Conservation (phyloP, 1,140 invertebrate genomes). For the Drosophila asahinai region DNA sequence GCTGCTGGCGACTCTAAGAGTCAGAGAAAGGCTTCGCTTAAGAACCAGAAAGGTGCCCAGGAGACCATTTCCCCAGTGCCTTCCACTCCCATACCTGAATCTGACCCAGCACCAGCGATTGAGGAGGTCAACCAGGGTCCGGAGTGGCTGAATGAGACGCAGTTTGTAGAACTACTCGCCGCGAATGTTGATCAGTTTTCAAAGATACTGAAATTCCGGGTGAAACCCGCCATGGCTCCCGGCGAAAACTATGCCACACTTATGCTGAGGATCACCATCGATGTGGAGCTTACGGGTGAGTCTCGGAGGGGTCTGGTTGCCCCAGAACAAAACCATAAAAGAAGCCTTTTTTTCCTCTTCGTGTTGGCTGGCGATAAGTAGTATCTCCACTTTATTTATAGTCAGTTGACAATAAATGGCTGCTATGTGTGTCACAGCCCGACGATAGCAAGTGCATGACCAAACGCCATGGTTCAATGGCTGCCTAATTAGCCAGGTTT, state of each 20-base stretch:
- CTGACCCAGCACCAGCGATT: neutral
- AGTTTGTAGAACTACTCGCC: constrained; percentile 83
- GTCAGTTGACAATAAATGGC: constrained; percentile 2
- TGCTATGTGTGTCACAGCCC: constrained; percentile 3
- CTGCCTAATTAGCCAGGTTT: constrained; percentile 3
- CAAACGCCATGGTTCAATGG: neutral
- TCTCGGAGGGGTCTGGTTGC: neutral
- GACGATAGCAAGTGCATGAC: constrained; percentile 1
- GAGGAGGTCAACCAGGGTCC: constrained; percentile 48
- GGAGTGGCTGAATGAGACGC: constrained; percentile 85
- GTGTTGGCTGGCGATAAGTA: constrained; percentile 5
- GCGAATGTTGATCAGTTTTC: constrained; percentile 71
- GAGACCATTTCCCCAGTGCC: constrained; percentile 2
- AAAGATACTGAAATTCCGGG: constrained; percentile 60
- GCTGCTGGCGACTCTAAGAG: neutral
- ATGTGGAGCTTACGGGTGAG: constrained; percentile 66
- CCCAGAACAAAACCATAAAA: neutral
- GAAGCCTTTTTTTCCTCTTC: neutral
- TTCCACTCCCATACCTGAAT: neutral
- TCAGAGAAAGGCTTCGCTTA: constrained; percentile 1
- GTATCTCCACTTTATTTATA: constrained; percentile 33
- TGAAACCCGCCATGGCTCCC: constrained; percentile 48
- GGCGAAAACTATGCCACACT: constrained; percentile 77
- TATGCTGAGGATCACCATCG: constrained; percentile 69
- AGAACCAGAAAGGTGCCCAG: neutral